A percentile compares a stretch with the other conserved stretches of the same genome.
Conservation (phyloP, 2,797 vertebrate species). For the Neosilurus mollespiculum region DNA sequence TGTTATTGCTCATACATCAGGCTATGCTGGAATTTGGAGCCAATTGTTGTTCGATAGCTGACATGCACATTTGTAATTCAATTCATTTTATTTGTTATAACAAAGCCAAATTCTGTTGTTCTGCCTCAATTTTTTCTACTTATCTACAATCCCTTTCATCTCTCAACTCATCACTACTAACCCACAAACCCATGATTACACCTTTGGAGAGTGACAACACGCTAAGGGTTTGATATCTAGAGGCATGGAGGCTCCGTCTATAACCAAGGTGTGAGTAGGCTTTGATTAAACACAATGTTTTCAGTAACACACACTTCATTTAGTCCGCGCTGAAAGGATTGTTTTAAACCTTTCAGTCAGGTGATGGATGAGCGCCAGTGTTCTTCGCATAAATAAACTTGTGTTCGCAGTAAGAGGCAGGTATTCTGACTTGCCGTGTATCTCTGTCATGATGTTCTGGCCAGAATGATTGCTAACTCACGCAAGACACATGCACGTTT, state of each 20-base stretch:
- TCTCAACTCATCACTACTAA: not conserved
- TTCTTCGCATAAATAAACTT: conserved; percentile 38
- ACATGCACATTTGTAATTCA: not conserved
- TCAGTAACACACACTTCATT: conserved; percentile 60
- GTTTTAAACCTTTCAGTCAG: conserved; percentile 54
- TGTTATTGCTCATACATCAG: too few relatives aligned
- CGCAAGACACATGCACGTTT: conserved; percentile 56
- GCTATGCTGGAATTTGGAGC: not conserved
- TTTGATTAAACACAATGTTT: conserved; percentile 65
- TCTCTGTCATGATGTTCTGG: conserved; percentile 63
- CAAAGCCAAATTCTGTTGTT: not conserved
- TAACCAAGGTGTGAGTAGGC: conserved; percentile 47
- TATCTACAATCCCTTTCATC: not conserved
- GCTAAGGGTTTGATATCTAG: not conserved
- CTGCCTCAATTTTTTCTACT: not conserved
- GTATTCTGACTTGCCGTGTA: conserved; percentile 47
- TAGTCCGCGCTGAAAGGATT: conserved; percentile 54
- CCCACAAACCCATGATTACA: not conserved
- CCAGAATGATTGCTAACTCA: conserved; percentile 64
- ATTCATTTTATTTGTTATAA: not conserved
- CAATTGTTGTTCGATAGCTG: not conserved
- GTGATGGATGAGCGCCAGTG: conserved; percentile 51
- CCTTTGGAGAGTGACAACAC: conserved; percentile 20
- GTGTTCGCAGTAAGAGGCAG: conserved; percentile 38
- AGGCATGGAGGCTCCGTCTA: not conserved